Evolutionary conservation across 2,797 vertebrate genomes (phyloP), one percentile per base, ranked within the genome.

Genomic region (Tragelaphus eurycerus): DNA sequence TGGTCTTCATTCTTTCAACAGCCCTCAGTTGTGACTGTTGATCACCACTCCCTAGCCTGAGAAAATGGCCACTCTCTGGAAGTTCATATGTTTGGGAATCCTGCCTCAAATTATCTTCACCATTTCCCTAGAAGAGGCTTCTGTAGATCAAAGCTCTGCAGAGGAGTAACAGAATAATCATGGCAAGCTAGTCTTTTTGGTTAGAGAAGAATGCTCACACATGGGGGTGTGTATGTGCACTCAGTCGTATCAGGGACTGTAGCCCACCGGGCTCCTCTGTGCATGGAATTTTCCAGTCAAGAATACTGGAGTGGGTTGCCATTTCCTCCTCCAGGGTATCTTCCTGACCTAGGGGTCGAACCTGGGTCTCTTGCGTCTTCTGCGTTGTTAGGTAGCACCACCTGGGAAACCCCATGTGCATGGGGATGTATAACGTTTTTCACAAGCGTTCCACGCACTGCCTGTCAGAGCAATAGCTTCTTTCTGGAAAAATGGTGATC

Each of bases 141-240:
- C 46, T 90, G 60, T 38, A 86, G 50, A 93, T 90, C 60, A 54
- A 46, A 95, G 60, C 82, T 86, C 86, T 50, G 19, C 15, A 84
- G 64, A 89, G 15, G 67, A 92, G 90, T 79, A 62, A 78, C 50
- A 57, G 91, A 89, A 67, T 93, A 89, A 76, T 93, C 23, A n/a
- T 55, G 29, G 25, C 31, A 85, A 60, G 31, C 34, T 19, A 31
- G 7, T 92, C 23, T 57, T 90, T 93, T n/a, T 78, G 29, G 78
- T 86, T 48, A 64, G 55, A 95, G 93, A 87, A 93, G 87, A 60
- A 74, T 6, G 21, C 59, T 64, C n/a, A 25, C 6, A 12, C 43
- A 1, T 23, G 4, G 88, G 60, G 13, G 17, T 67, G 11, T 25
- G 21, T 74, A 23, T 74, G 38, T 14, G 6, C 21, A 14, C 21